Base-by-base conservation (phyloP, 2,888 invertebrate species). In the Drosophila limbata region DNA sequence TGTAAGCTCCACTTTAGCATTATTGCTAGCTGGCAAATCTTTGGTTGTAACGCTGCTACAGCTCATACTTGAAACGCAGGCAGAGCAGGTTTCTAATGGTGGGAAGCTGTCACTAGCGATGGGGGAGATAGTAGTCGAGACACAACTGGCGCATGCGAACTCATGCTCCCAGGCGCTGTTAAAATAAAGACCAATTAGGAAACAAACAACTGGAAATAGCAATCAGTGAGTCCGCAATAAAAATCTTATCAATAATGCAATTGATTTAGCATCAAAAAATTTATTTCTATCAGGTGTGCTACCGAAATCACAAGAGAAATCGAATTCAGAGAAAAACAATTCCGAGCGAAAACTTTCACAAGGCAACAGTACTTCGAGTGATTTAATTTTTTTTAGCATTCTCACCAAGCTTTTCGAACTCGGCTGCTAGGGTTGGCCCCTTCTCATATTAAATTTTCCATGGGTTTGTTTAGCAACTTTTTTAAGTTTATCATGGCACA, bases 121-220 rank as follows among this genome's bases (percentile, higher is more conserved):
- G 13, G 90, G 90, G 44, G 89, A 84, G 33, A 90, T 85, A 31
- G 86, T 88, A 37, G 77, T 79, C 59, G 84, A 77, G 11, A 73
- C 47, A 21, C 35, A 71, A 40, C 21, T 55, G 39, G 51, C 19
- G 28, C 78, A 60, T 37, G 73, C 81, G 39, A 86, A 73, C 61
- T 90, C 90, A 72, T 89, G 86, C 35, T 92, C 92, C 39, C 88
- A 75, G 35, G 84, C 68, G 51, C 90, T 84, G 57, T 3, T 1
- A 17, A 28, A 10, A 31, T 37, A 47, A 28, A 25, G 28, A 53
- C 0, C 8, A 37, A 10, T 35, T 11, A 37, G 4, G n/a, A 21
- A n/a, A 9, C 9, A 40, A 17, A 40, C 39, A 40, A 15, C 15
- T 9, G 9, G 15, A 15, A 9, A 17, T 15, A 15, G 9, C 39